A percentile compares a stretch with the other conserved stretches of the same genome.
Evolutionary conservation across 2,797 vertebrate species (phyloP).

Genomic region (Lithobates pipiens): DNA sequence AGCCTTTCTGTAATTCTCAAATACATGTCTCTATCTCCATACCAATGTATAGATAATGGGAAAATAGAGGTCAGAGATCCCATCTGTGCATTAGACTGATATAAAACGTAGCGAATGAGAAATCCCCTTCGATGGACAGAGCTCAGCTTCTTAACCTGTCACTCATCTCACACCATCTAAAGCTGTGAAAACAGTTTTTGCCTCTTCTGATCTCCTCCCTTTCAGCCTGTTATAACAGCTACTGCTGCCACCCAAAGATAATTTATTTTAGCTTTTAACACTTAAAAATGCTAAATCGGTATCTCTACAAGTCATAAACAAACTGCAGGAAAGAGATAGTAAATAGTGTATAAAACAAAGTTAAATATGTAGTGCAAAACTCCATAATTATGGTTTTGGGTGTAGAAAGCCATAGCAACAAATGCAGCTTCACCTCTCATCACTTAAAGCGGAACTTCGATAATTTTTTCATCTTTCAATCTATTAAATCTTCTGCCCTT

Average conservation of each 20-base stretch:
- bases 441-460: too few species aligned
- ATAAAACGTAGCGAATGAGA: constrained; percentile 19
- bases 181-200: constrained; percentile 15
- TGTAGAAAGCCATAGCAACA: too few species aligned
- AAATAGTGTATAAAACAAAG: not conserved
- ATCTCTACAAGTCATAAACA: not conserved
- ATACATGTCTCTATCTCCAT: constrained; percentile 10
- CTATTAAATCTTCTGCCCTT: too few species aligned
- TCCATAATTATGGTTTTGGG: not conserved
- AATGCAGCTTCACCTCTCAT: not conserved
- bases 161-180: constrained; percentile 42
- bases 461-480: too few species aligned
- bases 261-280: constrained; percentile 32
- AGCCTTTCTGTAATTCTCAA: not conserved
- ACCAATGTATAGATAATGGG: constrained; percentile 31
- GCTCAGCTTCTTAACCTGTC: constrained; percentile 21
- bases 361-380: not conserved
- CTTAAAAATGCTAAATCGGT: constrained; percentile 1
- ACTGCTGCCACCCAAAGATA: constrained; percentile 7
- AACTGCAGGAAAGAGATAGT: not conserved
- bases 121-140: constrained; percentile 20
- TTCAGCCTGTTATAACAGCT: constrained; percentile 8
- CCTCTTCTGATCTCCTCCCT: not conserved
- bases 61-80: constrained; percentile 24
- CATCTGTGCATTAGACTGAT: constrained; percentile 32